Conservation (phyloP, 2,113 vertebrate genomes). For the Oncorhynchus kisutch region DNA sequence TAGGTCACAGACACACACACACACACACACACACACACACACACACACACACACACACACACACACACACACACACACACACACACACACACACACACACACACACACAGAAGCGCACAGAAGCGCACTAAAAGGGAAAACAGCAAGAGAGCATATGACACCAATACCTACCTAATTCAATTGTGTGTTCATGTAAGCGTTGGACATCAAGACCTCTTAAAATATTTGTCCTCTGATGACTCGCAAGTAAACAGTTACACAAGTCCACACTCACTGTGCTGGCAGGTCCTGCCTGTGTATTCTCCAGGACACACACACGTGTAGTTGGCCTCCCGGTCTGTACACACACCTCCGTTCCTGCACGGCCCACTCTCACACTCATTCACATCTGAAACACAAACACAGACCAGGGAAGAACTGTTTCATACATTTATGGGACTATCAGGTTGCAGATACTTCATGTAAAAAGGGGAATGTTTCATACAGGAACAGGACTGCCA, state of each 20-base stretch:
- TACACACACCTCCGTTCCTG: slow-evolving; percentile 87
- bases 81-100: too few relatives aligned
- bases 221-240: background rate
- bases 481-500: too few relatives aligned
- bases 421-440: too few relatives aligned
- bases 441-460: too few relatives aligned
- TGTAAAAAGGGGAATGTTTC: too few relatives aligned
- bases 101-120: too few relatives aligned
- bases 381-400: slow-evolving; percentile 76
- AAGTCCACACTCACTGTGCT: slow-evolving; percentile 78
- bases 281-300: slow-evolving; percentile 86
- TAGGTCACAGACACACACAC: too few relatives aligned
- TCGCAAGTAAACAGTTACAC: background rate
- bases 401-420: background rate
- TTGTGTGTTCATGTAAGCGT: background rate
- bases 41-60: too few relatives aligned
- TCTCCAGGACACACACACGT: slow-evolving; percentile 85
- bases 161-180: slow-evolving; percentile 19
- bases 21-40: too few relatives aligned
- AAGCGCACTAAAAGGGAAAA: background rate
- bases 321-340: slow-evolving; percentile 84
- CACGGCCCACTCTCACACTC: slow-evolving; percentile 85
- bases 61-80: too few relatives aligned
- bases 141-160: slow-evolving; percentile 19
- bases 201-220: background rate